phyloP scores from a whole-genome alignment of 2,888 invertebrate genomes.

The Hypomecis punctinalis region DNA sequence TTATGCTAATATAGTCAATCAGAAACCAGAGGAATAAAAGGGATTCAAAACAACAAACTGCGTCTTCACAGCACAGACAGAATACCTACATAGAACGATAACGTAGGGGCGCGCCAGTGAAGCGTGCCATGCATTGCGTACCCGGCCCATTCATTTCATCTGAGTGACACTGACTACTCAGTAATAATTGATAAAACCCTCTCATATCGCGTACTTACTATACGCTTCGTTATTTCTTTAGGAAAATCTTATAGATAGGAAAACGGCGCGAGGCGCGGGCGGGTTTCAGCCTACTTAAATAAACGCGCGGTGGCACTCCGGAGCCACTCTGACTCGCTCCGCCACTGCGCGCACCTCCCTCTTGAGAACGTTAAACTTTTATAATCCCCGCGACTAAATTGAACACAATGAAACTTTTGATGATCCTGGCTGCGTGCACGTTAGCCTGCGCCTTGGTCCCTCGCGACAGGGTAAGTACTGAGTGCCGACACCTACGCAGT shows the following conservation, averaged over 20 bases:
- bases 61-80: too few relatives aligned
- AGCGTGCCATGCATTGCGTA: conserved; percentile 12
- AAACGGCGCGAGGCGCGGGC: conserved; percentile 35
- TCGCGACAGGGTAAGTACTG: conserved; percentile 64
- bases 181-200: conserved; percentile 43
- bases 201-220: conserved; percentile 40
- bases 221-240: conserved; percentile 25
- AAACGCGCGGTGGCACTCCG: conserved; percentile 36
- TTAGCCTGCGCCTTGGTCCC: conserved; percentile 64
- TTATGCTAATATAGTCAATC: not conserved
- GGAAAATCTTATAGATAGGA: conserved; percentile 19
- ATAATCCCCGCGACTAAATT: conserved; percentile 14
- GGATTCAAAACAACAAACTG: too few relatives aligned
- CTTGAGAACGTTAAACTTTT: conserved; percentile 28
- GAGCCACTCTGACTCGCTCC: conserved; percentile 59
- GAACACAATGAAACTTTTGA: conserved; percentile 60
- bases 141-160: conserved; percentile 46
- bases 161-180: conserved; percentile 20
- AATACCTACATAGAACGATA: too few relatives aligned
- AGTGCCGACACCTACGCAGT: not conserved
- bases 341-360: conserved; percentile 46
- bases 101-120: conserved; percentile 1
- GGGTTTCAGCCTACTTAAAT: conserved; percentile 48
- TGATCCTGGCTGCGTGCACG: conserved; percentile 58
- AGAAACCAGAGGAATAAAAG: not conserved